Base-by-base conservation (phyloP, 2,797 vertebrate genomes). In the Acestrorhynchus altus region DNA sequence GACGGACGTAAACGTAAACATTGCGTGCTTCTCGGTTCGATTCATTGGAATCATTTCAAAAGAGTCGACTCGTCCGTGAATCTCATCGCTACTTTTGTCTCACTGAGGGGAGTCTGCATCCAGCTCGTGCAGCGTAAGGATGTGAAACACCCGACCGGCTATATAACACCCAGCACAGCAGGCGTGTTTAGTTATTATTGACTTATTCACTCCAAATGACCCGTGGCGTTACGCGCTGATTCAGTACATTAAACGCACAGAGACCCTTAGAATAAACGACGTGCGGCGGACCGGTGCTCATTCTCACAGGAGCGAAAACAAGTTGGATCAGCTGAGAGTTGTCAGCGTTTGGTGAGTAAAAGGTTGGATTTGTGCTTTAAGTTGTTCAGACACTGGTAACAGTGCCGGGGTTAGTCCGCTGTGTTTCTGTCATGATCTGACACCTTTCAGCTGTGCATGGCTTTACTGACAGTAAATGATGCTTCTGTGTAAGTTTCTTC, bases 81-180 rank as follows among this genome's bases (percentile, higher is more conserved):
- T 57, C 22, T 15, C 16, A 15, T 20, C 52, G 56, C 56, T 57
- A 28, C 56, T 57, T 28, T 57, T 82, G 78, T 86, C 84, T 72
- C 47, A 47, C 15, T 59, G 74, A 39, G 69, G 46, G 26, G 71
- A 78, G 81, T 66, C 59, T 54, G 72, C 74, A 82, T 67, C 59
- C 63, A 64, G 80, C 84, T 81, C 80, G 81, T 87, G 81, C 82
- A 81, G 77, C 69, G 44, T 65, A 60, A 78, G 77, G 74, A 80
- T 80, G 83, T 78, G 52, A 74, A 74, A 71, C 80, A 76, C 75
- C 31, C 73, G 63, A 60, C 73, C 59, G 73, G 51, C 64, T 83
- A 81, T 87, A 87, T 79, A 88, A 74, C 75, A 28, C 59, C 15
- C 52, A 22, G 8, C 71, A 28, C 74, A 80, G 16, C 26, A 16